Conservation (phyloP, 1,140 invertebrate genomes). For the Agrilus planipennis region DNA sequence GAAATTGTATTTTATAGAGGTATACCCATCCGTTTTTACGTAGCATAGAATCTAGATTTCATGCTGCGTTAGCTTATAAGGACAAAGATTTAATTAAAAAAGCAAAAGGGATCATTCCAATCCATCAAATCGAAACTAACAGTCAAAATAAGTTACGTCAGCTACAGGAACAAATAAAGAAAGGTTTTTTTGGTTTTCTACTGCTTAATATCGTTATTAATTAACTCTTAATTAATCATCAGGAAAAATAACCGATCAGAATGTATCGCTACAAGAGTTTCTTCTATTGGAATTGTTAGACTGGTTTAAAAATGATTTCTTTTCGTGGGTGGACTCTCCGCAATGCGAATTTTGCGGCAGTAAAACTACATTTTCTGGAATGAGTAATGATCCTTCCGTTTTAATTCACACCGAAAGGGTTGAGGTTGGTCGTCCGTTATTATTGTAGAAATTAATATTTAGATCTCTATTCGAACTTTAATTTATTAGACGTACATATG, state of each 20-base stretch:
- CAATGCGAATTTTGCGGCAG: constrained; percentile 55
- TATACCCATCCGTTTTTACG: constrained; percentile 39
- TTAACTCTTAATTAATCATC: constrained; percentile 11
- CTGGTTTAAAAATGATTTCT: constrained; percentile 91
- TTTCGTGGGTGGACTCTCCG: constrained; percentile 77
- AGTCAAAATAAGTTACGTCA: constrained; percentile 47
- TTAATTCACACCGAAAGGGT: constrained; percentile 39
- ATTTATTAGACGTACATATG: constrained; percentile 45
- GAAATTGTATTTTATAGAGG: constrained; percentile 18
- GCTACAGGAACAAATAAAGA: constrained; percentile 46
- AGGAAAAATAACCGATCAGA: constrained; percentile 34
- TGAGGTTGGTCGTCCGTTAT: constrained; percentile 35
- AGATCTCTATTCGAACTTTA: neutral
- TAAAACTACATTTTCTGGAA: constrained; percentile 33
- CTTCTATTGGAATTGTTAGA: constrained; percentile 64
- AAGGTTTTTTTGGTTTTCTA: too few relatives aligned
- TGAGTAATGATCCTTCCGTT: constrained; percentile 26
- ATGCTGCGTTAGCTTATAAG: constrained; percentile 51
- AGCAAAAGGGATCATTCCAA: constrained; percentile 47
- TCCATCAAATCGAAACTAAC: constrained; percentile 43
- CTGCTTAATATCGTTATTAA: constrained; percentile 9
- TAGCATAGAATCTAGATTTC: constrained; percentile 41
- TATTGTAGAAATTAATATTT: too few relatives aligned
- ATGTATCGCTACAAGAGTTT: constrained; percentile 56
- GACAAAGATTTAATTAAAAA: constrained; percentile 43